Evolutionary conservation across 2,888 invertebrate species (phyloP), one percentile per base, ranked within the genome.

Genomic region (Yponomeuta evonymella): DNA sequence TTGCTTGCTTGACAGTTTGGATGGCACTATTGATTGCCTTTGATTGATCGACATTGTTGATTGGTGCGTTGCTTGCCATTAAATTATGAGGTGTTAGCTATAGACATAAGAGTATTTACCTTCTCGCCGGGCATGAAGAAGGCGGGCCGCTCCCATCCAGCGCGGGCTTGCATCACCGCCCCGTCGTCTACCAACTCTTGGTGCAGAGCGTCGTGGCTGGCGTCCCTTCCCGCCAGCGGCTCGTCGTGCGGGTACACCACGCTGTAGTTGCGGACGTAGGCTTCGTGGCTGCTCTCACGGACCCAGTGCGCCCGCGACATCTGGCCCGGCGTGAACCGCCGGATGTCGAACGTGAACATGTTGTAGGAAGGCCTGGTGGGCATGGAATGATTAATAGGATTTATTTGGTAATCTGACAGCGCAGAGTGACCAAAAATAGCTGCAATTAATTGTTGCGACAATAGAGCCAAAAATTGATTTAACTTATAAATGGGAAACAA

Each of bases 131-230:
- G 85, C 70, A 95, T 80, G 79, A 95, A 98, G 93, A 97, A 98
- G 0, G 96, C 97, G 0, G 98, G 97, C 73, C 97, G 89, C 83
- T 98, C 98, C 96, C 97, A 98, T 0, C 98, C 96, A 70, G 95
- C 96, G 9, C 96, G 93, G 78, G 97, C 95, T 83, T 98, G 97
- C 96, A 97, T 98, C 43, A 98, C 95, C 0, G 97, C 98, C 0
- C 97, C 97, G 71, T 93, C 93, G 12, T 95, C 93, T 29, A 96
- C 88, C 78, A 98, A 88, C 77, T 94, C 92, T 92, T 96, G 87
- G 29, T 92, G 92, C 72, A 92, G 69, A 0, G 92, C 92, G 67
- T 92, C 90, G 69, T 90, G 89, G 71, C 89, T 88, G 0, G 87
- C 84, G 71, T 91, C 96, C 51, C 98, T 90, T 0, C 97, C 97